Conservation (phyloP, 2,113 vertebrate species). For the Lampris megalopsis region DNA sequence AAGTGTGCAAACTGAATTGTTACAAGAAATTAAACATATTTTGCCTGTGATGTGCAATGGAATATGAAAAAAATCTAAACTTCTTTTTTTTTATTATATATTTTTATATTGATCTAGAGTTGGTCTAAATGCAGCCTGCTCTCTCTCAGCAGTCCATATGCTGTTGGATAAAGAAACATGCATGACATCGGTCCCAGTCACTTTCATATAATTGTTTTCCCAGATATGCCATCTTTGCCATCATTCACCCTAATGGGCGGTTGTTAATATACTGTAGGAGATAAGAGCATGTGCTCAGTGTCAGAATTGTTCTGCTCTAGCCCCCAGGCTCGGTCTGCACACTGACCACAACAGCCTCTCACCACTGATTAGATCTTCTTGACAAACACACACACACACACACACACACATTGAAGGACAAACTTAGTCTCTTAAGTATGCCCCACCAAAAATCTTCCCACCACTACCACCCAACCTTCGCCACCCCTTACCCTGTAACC, state of each 20-base stretch:
- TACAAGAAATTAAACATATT: conserved; percentile 5
- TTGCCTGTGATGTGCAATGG: background rate
- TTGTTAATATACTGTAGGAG: conserved; percentile 23
- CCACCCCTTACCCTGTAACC: conserved; percentile 49
- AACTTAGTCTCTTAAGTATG: conserved; percentile 50
- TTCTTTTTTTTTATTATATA: too few species aligned
- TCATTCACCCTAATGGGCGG: conserved; percentile 31
- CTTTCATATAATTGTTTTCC: conserved; percentile 54
- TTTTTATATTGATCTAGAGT: conserved; percentile 1
- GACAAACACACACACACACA: conserved; percentile 11
- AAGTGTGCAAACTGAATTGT: background rate
- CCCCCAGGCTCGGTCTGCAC: conserved; percentile 8
- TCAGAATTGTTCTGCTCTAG: conserved; percentile 32
- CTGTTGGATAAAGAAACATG: conserved; percentile 13
- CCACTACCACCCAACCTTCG: conserved; percentile 52
- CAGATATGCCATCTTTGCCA: conserved; percentile 51
- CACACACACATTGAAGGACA: conserved; percentile 59
- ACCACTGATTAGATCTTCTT: conserved; percentile 38
- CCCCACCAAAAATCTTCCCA: conserved; percentile 38
- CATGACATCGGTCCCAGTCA: conserved; percentile 29
- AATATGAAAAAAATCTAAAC: too few species aligned
- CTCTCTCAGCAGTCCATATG: background rate
- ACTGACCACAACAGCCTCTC: conserved; percentile 35
- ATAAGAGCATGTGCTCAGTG: conserved; percentile 51
- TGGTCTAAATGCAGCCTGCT: conserved; percentile 6